Evolutionary conservation across 2,888 invertebrate species (phyloP).

Genomic region (Scaptodrosophila latifasciaeformis): DNA sequence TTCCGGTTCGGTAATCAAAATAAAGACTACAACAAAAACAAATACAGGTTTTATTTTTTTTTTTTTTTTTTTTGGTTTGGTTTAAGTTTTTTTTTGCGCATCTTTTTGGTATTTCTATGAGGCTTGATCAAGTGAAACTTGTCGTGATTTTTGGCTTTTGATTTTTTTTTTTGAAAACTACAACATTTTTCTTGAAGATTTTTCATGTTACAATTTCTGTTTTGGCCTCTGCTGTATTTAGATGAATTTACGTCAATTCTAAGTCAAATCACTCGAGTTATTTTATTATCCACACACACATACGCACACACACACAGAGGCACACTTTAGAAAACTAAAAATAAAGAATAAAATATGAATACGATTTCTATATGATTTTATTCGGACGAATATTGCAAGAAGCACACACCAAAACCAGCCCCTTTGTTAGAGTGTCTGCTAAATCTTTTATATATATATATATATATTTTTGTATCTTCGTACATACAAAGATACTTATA

Average conservation of each 20-base stretch:
- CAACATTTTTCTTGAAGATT: constrained; percentile 3
- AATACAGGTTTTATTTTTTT: constrained; percentile 28
- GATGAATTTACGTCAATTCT: constrained; percentile 36
- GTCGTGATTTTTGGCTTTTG: constrained; percentile 18
- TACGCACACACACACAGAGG: constrained; percentile 19
- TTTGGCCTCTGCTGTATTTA: constrained; percentile 22
- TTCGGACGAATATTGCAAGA: too few species aligned
- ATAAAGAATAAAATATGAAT: too few species aligned
- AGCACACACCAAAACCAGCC: too few species aligned
- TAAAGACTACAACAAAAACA: constrained; percentile 5
- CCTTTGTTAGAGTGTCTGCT: neutral
- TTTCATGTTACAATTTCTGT: too few species aligned
- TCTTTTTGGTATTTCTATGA: too few species aligned
- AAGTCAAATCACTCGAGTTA: constrained; percentile 45
- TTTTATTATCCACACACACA: constrained; percentile 38
- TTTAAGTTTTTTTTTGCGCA: too few species aligned
- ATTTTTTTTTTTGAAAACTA: neutral
- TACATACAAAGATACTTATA: too few species aligned
- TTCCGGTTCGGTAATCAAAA: constrained; percentile 28
- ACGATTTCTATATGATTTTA: too few species aligned
- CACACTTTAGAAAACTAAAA: too few species aligned
- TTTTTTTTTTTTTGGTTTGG: too few species aligned
- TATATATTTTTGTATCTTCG: constrained; percentile 14
- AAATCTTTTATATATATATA: neutral
- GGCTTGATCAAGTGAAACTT: constrained; percentile 33